Conservation (phyloP, 2,888 invertebrate species). For the Rhagonycha fulva region DNA sequence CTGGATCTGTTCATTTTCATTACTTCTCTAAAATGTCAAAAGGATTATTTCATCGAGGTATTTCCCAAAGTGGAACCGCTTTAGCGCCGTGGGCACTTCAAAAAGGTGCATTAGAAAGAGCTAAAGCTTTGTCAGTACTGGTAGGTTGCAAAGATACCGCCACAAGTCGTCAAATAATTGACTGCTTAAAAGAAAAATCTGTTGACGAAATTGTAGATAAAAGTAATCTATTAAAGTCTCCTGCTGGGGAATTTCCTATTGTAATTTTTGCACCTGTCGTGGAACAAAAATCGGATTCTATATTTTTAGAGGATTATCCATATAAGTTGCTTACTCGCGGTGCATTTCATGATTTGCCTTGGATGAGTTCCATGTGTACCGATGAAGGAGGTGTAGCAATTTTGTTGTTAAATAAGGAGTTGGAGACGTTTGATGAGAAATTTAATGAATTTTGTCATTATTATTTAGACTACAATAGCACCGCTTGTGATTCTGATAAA, state of each 20-base stretch:
- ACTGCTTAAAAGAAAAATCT: constrained; percentile 64
- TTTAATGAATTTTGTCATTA: background rate
- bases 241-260: constrained; percentile 58
- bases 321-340: constrained; percentile 64
- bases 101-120: constrained; percentile 61
- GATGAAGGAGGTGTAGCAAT: constrained; percentile 69
- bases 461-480: background rate
- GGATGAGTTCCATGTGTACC: constrained; percentile 67
- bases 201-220: constrained; percentile 61
- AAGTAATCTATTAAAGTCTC: constrained; percentile 60
- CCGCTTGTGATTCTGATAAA: background rate
- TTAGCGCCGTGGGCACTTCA: constrained; percentile 61
- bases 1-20: constrained; percentile 49
- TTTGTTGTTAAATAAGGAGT: background rate
- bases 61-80: constrained; percentile 72
- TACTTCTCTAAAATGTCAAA: constrained; percentile 47
- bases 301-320: constrained; percentile 70
- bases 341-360: constrained; percentile 65
- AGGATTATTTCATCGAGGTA: constrained; percentile 62
- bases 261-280: constrained; percentile 44
- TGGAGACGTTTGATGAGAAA: background rate
- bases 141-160: constrained; percentile 63
- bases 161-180: constrained; percentile 60
- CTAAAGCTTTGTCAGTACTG: constrained; percentile 60
- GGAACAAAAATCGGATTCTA: constrained; percentile 52